These are phyloP conservation scores for Syngnathus typhle DNA, from an alignment of 2,113 vertebrate species.

Conservation along the genomic window DNA sequence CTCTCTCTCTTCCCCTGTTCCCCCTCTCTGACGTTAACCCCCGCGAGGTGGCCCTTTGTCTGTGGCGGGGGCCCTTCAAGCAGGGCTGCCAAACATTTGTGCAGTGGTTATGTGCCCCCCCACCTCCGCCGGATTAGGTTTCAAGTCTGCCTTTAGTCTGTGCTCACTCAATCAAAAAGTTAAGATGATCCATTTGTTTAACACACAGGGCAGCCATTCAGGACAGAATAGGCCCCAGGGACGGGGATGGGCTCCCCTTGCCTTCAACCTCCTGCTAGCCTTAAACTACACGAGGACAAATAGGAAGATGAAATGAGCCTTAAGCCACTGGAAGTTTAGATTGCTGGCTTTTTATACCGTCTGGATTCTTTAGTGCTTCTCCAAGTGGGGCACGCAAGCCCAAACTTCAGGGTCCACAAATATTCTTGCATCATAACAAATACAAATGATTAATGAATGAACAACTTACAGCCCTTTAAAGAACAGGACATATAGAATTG, in stretches of 20 bases:
- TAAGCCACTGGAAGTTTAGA: slow-evolving; percentile 1
- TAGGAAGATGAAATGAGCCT: slow-evolving; percentile 2
- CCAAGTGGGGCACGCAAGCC: not conserved
- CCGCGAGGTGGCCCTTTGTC: slow-evolving; percentile 68
- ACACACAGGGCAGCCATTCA: slow-evolving; percentile 72
- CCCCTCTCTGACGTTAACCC: slow-evolving; percentile 46
- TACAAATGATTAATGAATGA: no score
- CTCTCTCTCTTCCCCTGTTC: not conserved
- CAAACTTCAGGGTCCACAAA: no score
- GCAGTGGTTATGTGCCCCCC: slow-evolving; percentile 67
- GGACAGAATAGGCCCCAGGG: slow-evolving; percentile 56
- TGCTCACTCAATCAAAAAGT: slow-evolving; percentile 77
- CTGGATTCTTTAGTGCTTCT: not conserved
- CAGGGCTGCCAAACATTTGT: slow-evolving; percentile 72
- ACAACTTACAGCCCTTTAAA: no score
- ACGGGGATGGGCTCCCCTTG: slow-evolving; percentile 49
- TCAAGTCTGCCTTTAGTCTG: slow-evolving; percentile 74
- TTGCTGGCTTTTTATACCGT: not conserved
- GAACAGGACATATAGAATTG: no score
- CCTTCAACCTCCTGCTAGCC: slow-evolving; percentile 28
- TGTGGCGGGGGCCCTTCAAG: slow-evolving; percentile 55
- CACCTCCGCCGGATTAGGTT: slow-evolving; percentile 65
- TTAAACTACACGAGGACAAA: slow-evolving; percentile 27
- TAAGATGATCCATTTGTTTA: slow-evolving; percentile 78
- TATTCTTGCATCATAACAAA: no score